Base-by-base conservation (phyloP, 2,888 invertebrate genomes). In the Capitulum mitella region DNA sequence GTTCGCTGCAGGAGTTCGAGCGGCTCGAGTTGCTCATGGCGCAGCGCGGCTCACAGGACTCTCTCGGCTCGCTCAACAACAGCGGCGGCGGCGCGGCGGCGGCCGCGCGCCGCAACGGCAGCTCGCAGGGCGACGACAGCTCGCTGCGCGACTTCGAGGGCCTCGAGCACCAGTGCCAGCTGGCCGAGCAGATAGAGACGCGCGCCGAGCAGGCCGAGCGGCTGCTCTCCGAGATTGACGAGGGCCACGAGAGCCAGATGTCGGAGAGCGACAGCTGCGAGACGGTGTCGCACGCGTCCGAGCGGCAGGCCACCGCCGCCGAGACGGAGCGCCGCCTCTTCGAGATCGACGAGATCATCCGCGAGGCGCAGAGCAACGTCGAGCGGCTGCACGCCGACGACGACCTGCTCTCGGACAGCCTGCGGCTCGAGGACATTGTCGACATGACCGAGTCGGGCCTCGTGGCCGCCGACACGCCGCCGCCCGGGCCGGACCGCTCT, bases 121-220 rank as follows among this genome's bases (percentile, higher is more conserved):
- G 91, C 84, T 90, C 90, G 3, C 92, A 92, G 85, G 92, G 92
- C 0, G 96, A 95, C 85, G 95, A 95, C 84, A 88, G 94, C 75
- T 96, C 96, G 70, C 87, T 97, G 37, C 93, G 94, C 85, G 97
- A 97, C 85, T 97, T 97, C 85, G 97, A 97, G 87, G 93, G 93
- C 0, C 86, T 97, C 2, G 97, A 97, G 87, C 91, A 91, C 81
- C 95, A 95, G 37, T 93, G 95, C 83, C 89, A 92, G 76, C 94
- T 93, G 85, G 94, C 92, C 0, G 91, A 93, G 81, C 89, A 91
- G 83, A 92, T 93, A 78, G 95, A 96, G 87, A 89, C 92, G 76
- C 90, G 92, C 81, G 94, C 93, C 0, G 91, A 92, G 83, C 93
- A 94, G 86, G 95, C 95, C 85, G 95, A 94, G 83, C 92, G 92